Evolutionary conservation across 1,140 invertebrate genomes (phyloP), one percentile per base, ranked within the genome.

Genomic region (Araneus ventricosus): DNA sequence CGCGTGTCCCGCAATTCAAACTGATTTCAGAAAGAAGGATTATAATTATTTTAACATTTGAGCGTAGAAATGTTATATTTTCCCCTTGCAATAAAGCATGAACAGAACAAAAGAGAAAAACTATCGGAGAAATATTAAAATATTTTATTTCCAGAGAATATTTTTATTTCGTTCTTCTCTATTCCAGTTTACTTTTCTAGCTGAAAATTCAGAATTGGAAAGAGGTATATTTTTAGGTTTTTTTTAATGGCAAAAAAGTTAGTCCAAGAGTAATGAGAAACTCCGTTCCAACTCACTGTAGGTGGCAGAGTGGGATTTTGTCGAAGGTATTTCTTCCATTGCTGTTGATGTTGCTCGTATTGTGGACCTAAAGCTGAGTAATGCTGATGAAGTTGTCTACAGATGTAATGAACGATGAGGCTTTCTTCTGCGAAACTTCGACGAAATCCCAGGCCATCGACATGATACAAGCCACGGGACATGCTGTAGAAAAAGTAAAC

Each of bases 371-470:
- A 95, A 17, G 94, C 94, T 10, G 95, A 92, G 94, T 96, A 96
- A 94, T 96, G 95, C 27, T 95, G 94, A 61, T 95, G 95, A n/a
- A 96, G 94, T 87, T 96, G 95, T 37, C 96, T 95, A 94, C 96
- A 96, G 88, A 96, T 95, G 94, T 96, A 96, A 94, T 96, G 96
- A 10, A 96, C 94, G 8, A 96, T 95, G 6, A 96, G 94, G 4
- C 95, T 95, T 39, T 95, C 95, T 4, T 95, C 95, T 67, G 95
- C 95, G 86, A 95, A 95, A 41, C 94, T 94, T 80, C 96, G 96
- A 75, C 95, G 95, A 93, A 96, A 96, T 22, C 96, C 96, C 94
- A 96, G 96, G 27, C 93, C 94, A 94, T 96, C 96, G 14, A 96
- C 95, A 94, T 96, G 96, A 34, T 95, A 95, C 30, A 93, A 52